Base-by-base conservation (phyloP, 2,113 vertebrate species). In the Felis chaus region DNA sequence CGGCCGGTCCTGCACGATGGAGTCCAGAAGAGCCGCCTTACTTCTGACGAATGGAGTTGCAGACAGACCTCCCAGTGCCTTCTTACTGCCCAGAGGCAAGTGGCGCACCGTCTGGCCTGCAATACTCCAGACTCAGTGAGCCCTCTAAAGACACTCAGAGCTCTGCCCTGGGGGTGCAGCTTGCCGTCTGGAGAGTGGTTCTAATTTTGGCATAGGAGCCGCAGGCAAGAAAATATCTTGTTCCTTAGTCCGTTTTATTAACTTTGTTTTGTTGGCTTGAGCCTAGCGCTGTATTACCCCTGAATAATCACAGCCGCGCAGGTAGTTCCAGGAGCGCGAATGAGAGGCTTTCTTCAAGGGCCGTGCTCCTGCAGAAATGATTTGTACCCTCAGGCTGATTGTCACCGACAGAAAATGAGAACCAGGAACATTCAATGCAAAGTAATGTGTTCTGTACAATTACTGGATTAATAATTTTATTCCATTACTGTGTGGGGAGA, bases 401-500 rank as follows among this genome's bases (percentile, higher is more conserved):
- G 99, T 99, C 99, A 99, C 99, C 98, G 99, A 98, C 98, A 97
- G 98, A 99, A 99, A 99, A 99, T 99, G 99, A 99, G 99, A 99
- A 99, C 98, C 98, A 98, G 99, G 98, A 98, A 99, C 99, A 99
- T 99, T 99, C 98, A 99, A 99, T 99, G 99, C 99, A 99, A 99
- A 99, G 99, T 99, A 99, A 99, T 99, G 99, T 99, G 99, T 99
- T 99, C 99, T 98, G 98, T 99, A 99, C 99, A 99, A 99, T 99
- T 99, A 99, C 99, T 99, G 99, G 99, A 99, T 99, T 99, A 99
- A 99, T 99, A 99, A 99, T 99, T 99, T 99, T 99, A 99, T 99
- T 99, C 99, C 99, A 99, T 99, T 99, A 99, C 99, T 98, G 98
- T 98, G 99, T 99, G 97, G 98, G 98, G 98, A 98, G 98, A 99